A percentile compares a stretch with the other conserved stretches of the same genome.
phyloP scores from a whole-genome alignment of 2,113 vertebrate species.

The Hypanus sabinus region DNA sequence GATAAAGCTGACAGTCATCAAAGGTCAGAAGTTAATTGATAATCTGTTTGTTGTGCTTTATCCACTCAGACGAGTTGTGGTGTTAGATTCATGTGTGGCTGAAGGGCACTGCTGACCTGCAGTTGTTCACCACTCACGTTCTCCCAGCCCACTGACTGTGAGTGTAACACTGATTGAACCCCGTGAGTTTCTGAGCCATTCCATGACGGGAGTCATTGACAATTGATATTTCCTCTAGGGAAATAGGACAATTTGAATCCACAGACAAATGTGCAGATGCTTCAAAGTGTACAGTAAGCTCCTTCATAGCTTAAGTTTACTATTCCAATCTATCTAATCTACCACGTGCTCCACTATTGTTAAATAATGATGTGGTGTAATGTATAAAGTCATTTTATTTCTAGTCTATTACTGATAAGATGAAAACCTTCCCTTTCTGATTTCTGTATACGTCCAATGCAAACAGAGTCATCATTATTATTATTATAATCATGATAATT shows the following conservation, averaged over 20 bases:
- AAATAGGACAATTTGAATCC: neutral
- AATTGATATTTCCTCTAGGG: neutral
- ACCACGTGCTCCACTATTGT: neutral
- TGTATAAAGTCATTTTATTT: neutral
- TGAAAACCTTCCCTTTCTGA: neutral
- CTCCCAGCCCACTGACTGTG: neutral
- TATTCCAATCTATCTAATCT: too few relatives aligned
- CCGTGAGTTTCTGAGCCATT: neutral
- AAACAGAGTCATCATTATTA: neutral
- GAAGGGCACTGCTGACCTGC: neutral
- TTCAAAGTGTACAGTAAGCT: neutral
- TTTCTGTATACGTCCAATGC: neutral
- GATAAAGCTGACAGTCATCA: neutral
- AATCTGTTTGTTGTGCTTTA: slow-evolving; percentile 1
- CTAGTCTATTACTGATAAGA: neutral
- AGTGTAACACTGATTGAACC: neutral
- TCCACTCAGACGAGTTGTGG: neutral
- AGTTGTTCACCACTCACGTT: neutral
- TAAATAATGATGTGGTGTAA: neutral
- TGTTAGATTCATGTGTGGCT: neutral
- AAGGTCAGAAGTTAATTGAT: slow-evolving; percentile 26
- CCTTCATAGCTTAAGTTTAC: neutral
- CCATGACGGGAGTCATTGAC: neutral
- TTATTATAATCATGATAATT: too few relatives aligned
- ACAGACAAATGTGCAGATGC: neutral